Evolutionary conservation across 2,113 vertebrate genomes (phyloP), one percentile per base, ranked within the genome.

Genomic region (Pleuronectes platessa): DNA sequence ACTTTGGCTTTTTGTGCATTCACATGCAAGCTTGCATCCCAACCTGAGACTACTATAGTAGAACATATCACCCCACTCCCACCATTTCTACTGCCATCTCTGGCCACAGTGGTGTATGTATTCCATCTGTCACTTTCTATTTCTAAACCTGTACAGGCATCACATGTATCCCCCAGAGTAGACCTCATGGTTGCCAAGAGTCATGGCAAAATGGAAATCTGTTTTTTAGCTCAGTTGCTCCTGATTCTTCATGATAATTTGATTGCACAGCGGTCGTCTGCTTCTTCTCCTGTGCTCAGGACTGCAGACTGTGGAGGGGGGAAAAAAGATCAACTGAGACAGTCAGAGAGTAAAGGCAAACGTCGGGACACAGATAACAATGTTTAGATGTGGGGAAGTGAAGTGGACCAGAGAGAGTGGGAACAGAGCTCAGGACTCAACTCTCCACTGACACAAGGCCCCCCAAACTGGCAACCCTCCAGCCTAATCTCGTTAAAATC

Each of bases 401-500:
- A 87, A 91, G 81, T 89, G 78, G 79, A 88, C 84, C 83, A 83
- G 80, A 78, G 82, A 84, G 78, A 81, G 69, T 62, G 86, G 65
- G 84, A 85, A 71, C 74, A 60, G 81, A 90, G 80, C 82, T 56
- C 71, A 85, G 70, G 69, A 81, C 79, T 82, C 82, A 80, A 82
- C 78, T 83, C 84, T 83, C 74, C 63, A 51, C 81, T 74, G 88
- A 90, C 85, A 88, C 82, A 65, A 79, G 74, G 35, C 85, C 77
- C 77, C 85, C 70, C 81, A 87, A 83, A 76, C 87, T 92, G 93
- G 92, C 87, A 86, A 67, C 56, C 69, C 73, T 91, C 89, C 88
- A 89, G 85, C 73, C 51, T 92, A 91, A 93, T 91, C 90, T 92
- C 59, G 87, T 93, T 92, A 91, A 93, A 92, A 88, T 86, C 86